Percentiles rank a stretch among this genome's conserved stretches.
These are phyloP conservation scores for Ditula angustiorana DNA, from an alignment of 2,888 invertebrate genomes.

Conservation along the genomic window DNA sequence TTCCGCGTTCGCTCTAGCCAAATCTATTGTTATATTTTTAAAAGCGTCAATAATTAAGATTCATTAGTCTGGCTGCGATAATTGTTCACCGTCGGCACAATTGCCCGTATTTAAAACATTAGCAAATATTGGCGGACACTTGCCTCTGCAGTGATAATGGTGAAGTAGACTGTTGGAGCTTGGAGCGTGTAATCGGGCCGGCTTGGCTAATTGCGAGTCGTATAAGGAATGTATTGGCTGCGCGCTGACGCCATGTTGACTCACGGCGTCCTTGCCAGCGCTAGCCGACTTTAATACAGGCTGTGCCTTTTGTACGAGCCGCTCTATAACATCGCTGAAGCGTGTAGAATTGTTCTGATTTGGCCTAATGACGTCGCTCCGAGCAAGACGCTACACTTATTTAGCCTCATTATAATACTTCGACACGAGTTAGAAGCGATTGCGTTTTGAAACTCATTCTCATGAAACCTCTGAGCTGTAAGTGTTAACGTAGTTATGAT, in stretches of 20 bases:
- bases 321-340: conserved; percentile 12
- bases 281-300: conserved; percentile 40
- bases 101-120: conserved; percentile 40
- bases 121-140: conserved; percentile 16
- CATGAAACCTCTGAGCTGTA: no score
- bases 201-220: conserved; percentile 47
- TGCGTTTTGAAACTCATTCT: no score
- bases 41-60: conserved; percentile 43
- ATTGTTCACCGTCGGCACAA: conserved; percentile 22
- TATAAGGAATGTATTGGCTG: conserved; percentile 57
- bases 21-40: conserved; percentile 55
- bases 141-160: conserved; percentile 25
- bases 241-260: conserved; percentile 63
- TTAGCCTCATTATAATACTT: neutral
- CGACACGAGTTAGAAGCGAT: no score
- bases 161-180: conserved; percentile 22
- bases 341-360: conserved; percentile 20
- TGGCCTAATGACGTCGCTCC: neutral
- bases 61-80: conserved; percentile 31
- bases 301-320: conserved; percentile 52
- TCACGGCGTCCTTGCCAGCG: conserved; percentile 63
- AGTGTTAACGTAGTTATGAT: neutral
- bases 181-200: conserved; percentile 20
- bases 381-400: neutral
- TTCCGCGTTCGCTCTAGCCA: conserved; percentile 56